These are phyloP conservation scores for Eospalax fontanierii DNA, from an alignment of 2,797 vertebrate species.

Conservation along the genomic window DNA sequence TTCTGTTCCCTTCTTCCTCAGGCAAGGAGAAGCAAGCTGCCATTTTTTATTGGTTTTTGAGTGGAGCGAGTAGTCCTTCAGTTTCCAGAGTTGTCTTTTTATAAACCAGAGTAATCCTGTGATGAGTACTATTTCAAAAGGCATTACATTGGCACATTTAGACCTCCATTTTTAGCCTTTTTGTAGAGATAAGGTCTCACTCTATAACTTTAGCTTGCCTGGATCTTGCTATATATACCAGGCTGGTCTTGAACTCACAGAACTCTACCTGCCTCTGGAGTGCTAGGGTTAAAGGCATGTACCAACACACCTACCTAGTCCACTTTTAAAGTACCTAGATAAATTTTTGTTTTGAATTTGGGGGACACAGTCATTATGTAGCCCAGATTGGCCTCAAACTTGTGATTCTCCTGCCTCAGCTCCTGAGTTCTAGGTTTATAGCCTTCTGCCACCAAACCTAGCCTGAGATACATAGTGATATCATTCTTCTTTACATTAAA, in stretches of 20 bases:
- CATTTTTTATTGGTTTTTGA: not conserved
- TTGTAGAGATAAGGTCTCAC: not conserved
- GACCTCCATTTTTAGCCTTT: not conserved
- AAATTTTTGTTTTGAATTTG: too few species aligned
- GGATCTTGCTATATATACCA: too few species aligned
- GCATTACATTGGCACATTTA: not conserved
- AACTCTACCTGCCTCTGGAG: too few species aligned
- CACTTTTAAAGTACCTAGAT: too few species aligned
- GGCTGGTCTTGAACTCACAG: too few species aligned
- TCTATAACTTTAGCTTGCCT: too few species aligned
- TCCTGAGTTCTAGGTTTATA: not conserved
- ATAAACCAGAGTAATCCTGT: not conserved
- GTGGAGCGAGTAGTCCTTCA: not conserved
- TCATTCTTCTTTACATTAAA: not conserved
- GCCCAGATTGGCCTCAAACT: not conserved
- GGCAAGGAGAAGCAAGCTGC: not conserved
- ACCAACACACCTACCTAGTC: too few species aligned
- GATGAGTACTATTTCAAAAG: slow-evolving; percentile 24
- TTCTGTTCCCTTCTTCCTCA: too few species aligned
- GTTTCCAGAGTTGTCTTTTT: not conserved
- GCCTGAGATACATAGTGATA: not conserved
- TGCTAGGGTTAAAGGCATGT: too few species aligned
- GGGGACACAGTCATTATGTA: not conserved
- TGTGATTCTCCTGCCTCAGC: not conserved
- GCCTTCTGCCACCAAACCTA: not conserved